These are phyloP conservation scores for Pocillopora grandis DNA, from an alignment of 92 coral and sea anemone genomes.

Conservation along the genomic window DNA sequence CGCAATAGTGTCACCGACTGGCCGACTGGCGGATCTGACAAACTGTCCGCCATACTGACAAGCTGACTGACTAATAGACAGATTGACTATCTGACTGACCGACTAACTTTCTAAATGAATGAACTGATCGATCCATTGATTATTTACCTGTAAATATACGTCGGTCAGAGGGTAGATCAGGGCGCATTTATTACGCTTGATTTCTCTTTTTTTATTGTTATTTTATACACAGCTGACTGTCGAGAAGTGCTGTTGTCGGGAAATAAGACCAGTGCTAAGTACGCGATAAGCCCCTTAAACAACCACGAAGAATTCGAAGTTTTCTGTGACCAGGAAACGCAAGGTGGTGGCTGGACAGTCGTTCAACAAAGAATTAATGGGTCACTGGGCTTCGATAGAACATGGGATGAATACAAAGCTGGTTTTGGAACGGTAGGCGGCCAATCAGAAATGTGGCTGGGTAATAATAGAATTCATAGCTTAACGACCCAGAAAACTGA, in stretches of 20 bases:
- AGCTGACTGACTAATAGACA: no score
- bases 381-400: background rate
- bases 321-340: constrained; percentile 69
- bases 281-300: constrained; percentile 35
- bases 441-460: constrained; percentile 54
- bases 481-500: constrained; percentile 42
- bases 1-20: no score
- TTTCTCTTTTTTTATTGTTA: background rate
- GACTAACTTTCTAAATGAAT: no score
- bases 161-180: background rate
- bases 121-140: no score
- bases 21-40: no score
- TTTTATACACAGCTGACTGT: constrained; percentile 46
- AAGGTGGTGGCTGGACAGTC: constrained; percentile 76
- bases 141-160: no score
- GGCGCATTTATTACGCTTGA: background rate
- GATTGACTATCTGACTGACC: no score
- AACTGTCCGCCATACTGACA: no score
- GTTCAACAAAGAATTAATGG: constrained; percentile 37
- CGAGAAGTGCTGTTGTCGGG: constrained; percentile 50
- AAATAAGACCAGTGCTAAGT: constrained; percentile 31
- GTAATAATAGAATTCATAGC: constrained; percentile 40
- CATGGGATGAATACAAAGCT: constrained; percentile 31
- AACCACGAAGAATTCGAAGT: constrained; percentile 46
- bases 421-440: constrained; percentile 52